Percentiles rank a stretch among this genome's conserved stretches.
Conservation (phyloP, 92 coral and sea anemone genomes). For the Porites rus region DNA sequence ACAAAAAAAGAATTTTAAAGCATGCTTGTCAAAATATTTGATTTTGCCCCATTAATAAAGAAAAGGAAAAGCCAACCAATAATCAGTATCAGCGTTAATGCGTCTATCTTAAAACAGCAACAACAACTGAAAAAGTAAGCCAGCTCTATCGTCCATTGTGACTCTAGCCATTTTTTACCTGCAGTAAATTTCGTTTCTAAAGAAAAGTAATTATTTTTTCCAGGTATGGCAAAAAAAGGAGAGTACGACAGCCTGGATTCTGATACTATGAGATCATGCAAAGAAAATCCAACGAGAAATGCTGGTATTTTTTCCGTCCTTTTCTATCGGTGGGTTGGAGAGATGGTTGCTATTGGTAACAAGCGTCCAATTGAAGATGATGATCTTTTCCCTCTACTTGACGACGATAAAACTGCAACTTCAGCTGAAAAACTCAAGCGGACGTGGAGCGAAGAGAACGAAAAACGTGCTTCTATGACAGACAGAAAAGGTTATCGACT, state of each 20-base stretch:
- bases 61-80: no score
- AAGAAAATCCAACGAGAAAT: slow-evolving; percentile 20
- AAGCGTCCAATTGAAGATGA: slow-evolving; percentile 28
- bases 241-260: not conserved
- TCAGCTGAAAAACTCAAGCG: slow-evolving; percentile 37
- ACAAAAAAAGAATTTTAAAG: no score
- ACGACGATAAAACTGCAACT: slow-evolving; percentile 48
- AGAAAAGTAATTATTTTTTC: no score
- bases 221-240: no score
- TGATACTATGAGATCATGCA: not conserved
- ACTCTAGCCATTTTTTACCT: no score
- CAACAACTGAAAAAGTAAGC: no score
- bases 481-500: slow-evolving; percentile 16
- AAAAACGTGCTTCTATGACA: not conserved
- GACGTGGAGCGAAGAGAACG: slow-evolving; percentile 43
- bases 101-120: no score
- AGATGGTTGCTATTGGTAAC: slow-evolving; percentile 51
- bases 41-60: no score
- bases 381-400: slow-evolving; percentile 16
- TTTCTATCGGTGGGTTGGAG: slow-evolving; percentile 59
- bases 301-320: slow-evolving; percentile 58
- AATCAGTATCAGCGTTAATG: no score
- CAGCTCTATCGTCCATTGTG: no score
- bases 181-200: no score
- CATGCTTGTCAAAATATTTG: no score